A percentile compares a stretch with the other conserved stretches of the same genome.
Evolutionary conservation across 2,797 vertebrate genomes (phyloP).

Genomic region (Spheniscus humboldti): DNA sequence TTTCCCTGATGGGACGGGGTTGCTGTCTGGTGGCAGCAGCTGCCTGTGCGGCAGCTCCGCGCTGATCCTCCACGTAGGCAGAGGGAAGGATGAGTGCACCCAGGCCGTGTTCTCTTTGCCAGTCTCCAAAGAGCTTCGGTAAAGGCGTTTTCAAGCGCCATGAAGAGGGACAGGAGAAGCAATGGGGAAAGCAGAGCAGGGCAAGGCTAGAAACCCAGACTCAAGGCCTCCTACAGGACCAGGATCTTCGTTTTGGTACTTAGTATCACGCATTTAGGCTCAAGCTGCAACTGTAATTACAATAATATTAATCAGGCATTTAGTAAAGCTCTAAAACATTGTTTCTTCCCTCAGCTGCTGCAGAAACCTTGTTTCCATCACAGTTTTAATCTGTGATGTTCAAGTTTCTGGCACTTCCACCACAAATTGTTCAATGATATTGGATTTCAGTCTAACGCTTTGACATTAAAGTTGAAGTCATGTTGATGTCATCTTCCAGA

Average conservation of each 20-base stretch:
- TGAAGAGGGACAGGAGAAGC: neutral
- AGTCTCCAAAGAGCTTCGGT: neutral
- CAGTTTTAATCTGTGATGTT: neutral
- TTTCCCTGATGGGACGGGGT: fast-evolving
- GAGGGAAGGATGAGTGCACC: fast-evolving
- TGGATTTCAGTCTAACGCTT: slow-evolving; percentile 41
- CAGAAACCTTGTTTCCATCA: neutral
- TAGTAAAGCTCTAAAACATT: neutral
- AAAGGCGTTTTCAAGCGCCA: neutral
- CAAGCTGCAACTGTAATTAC: neutral
- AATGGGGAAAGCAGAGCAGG: neutral
- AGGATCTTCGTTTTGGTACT: neutral
- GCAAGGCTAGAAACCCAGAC: neutral
- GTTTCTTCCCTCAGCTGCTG: neutral
- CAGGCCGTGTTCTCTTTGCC: neutral
- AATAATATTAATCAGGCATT: neutral
- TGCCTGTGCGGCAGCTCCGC: fast-evolving
- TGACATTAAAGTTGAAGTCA: slow-evolving; percentile 49
- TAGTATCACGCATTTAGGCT: neutral
- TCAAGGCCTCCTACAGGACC: neutral
- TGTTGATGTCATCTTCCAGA: slow-evolving; percentile 63
- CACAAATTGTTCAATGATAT: neutral
- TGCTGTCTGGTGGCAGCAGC: neutral
- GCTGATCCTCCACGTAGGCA: fast-evolving
- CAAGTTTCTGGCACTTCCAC: neutral